These are phyloP conservation scores for Motacilla alba DNA, from an alignment of 2,113 vertebrate species.

Conservation along the genomic window DNA sequence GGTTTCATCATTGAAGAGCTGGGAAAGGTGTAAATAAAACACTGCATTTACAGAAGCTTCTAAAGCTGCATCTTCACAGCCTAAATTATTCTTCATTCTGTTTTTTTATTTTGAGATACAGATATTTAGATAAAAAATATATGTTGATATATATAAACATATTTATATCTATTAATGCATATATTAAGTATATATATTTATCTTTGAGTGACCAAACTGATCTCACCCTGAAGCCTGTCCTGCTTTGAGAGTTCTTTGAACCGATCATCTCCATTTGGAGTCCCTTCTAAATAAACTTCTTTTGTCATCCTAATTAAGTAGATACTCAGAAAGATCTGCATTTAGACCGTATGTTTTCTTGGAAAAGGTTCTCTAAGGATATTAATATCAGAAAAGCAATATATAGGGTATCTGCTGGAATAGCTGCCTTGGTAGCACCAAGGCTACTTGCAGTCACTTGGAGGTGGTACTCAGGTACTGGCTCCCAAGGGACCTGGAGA, in stretches of 20 bases:
- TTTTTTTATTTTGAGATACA: background rate
- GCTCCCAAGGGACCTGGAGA: background rate
- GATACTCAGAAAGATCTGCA: background rate
- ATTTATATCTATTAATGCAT: background rate
- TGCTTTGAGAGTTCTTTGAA: background rate
- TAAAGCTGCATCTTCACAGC: background rate
- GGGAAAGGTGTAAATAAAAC: background rate
- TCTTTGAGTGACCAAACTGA: background rate
- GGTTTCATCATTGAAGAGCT: background rate
- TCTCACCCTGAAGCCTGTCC: background rate
- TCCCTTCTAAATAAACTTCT: background rate
- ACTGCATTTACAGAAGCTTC: background rate
- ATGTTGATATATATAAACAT: background rate
- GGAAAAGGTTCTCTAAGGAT: background rate
- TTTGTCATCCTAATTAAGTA: background rate
- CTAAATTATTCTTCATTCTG: background rate
- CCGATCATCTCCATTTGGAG: background rate
- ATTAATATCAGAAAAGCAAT: background rate
- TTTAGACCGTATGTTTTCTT: background rate
- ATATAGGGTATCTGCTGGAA: background rate
- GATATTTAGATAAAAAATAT: background rate
- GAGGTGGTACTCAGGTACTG: background rate
- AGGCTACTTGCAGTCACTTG: background rate
- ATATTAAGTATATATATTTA: background rate
- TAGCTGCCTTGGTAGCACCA: background rate